A percentile compares a stretch with the other conserved stretches of the same genome.
These are phyloP conservation scores for Struthio camelus DNA, from an alignment of 2,113 vertebrate genomes.

Conservation along the genomic window DNA sequence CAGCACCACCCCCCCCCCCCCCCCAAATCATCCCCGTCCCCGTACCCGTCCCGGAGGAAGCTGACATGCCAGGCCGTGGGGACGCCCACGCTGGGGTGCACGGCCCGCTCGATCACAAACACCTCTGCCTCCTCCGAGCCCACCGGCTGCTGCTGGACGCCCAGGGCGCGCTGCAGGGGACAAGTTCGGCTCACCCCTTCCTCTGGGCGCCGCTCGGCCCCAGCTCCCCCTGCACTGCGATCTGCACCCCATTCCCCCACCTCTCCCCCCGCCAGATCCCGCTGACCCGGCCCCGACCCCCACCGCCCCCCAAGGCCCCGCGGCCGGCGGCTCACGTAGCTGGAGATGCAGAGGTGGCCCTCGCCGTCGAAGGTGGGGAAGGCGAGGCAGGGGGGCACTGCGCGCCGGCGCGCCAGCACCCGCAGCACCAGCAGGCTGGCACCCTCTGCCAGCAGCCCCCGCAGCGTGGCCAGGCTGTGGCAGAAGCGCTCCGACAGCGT, in stretches of 20 bases:
- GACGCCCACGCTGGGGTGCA: conserved; percentile 50
- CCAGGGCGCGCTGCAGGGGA: conserved; percentile 73
- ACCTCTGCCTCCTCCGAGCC: conserved; percentile 72
- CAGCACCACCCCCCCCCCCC: no score
- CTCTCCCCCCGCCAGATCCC: neutral
- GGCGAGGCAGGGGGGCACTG: conserved; percentile 71
- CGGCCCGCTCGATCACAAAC: conserved; percentile 81
- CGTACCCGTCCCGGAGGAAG: conserved; percentile 87
- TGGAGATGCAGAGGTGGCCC: conserved; percentile 73
- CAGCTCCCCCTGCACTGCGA: neutral
- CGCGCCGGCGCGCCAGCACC: conserved; percentile 76
- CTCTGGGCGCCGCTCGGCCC: no score
- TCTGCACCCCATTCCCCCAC: neutral
- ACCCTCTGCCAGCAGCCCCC: conserved; percentile 84
- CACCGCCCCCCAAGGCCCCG: neutral
- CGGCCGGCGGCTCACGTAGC: conserved; percentile 76
- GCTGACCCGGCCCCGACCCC: neutral
- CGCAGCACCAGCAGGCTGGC: conserved; percentile 87
- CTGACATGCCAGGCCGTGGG: conserved; percentile 82
- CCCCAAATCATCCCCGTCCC: no score
- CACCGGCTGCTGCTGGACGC: conserved; percentile 74
- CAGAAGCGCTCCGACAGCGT: conserved; percentile 54
- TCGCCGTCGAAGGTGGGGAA: conserved; percentile 82
- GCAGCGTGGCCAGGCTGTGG: conserved; percentile 56
- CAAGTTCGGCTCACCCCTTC: neutral